Percentiles rank a stretch among this genome's conserved stretches.
Evolutionary conservation across 2,113 vertebrate genomes (phyloP).

Genomic region (Azemiops feae): DNA sequence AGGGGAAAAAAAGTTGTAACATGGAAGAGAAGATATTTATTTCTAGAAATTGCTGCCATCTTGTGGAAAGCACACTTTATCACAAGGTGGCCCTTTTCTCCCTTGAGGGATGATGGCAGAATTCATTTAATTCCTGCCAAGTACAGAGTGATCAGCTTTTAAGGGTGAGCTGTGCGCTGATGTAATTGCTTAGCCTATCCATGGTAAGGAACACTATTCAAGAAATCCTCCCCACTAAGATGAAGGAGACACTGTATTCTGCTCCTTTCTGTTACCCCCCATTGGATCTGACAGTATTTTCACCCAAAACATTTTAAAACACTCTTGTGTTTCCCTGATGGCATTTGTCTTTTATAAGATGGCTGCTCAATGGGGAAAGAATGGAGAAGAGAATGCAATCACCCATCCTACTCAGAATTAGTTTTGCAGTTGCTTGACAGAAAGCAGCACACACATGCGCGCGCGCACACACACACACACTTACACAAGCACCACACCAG

Average conservation of each 20-base stretch:
- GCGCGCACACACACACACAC: background rate
- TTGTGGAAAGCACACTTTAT: constrained; percentile 37
- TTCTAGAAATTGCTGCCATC: constrained; percentile 51
- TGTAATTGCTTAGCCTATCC: background rate
- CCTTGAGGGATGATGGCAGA: constrained; percentile 40
- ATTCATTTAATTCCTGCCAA: constrained; percentile 45
- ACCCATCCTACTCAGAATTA: background rate
- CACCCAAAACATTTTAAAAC: background rate
- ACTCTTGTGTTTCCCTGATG: background rate
- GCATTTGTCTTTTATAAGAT: background rate
- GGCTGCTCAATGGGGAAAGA: background rate
- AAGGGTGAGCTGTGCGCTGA: background rate
- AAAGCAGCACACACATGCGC: background rate
- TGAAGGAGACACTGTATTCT: background rate
- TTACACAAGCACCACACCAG: background rate
- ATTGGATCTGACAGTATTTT: background rate
- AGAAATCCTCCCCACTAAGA: constrained; percentile 35
- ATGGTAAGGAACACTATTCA: constrained; percentile 13
- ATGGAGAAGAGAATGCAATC: background rate
- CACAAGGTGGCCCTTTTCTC: constrained; percentile 18
- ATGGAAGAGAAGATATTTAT: background rate
- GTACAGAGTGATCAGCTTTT: constrained; percentile 18
- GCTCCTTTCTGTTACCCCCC: background rate
- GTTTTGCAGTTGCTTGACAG: background rate
- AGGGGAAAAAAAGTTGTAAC: background rate